Percentiles rank a stretch among this genome's conserved stretches.
phyloP scores from a whole-genome alignment of 2,113 vertebrate species.

The Rhynchopsitta pachyrhyncha region DNA sequence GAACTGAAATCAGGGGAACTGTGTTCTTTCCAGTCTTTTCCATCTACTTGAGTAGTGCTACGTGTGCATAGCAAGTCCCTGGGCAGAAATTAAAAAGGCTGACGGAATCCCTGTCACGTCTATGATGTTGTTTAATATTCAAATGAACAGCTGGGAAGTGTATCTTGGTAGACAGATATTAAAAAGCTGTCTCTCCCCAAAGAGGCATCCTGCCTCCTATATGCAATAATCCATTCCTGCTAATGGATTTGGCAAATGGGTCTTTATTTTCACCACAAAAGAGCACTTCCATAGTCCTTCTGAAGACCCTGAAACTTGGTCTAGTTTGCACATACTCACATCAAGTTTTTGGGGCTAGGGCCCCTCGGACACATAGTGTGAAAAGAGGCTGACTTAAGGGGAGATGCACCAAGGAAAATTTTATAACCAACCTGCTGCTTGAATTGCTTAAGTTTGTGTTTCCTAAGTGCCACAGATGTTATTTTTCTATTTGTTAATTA shows the following conservation, averaged over 20 bases:
- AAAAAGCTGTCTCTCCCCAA: background rate
- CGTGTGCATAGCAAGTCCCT: background rate
- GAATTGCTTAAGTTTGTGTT: background rate
- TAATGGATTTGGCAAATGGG: background rate
- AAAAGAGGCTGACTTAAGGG: background rate
- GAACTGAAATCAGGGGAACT: background rate
- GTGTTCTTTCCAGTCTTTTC: background rate
- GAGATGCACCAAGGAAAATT: background rate
- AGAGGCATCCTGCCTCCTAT: background rate
- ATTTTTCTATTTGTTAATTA: background rate
- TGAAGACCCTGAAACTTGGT: background rate
- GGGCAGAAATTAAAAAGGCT: background rate
- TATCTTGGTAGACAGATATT: background rate
- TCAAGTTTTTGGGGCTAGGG: background rate
- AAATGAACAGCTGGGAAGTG: conserved; percentile 3
- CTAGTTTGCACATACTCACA: background rate
- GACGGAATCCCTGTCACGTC: background rate
- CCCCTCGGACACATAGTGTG: background rate
- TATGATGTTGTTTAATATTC: background rate
- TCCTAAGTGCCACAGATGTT: background rate
- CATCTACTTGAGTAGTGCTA: background rate
- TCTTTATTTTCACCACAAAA: background rate
- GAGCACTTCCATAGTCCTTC: background rate
- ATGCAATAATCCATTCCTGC: background rate
- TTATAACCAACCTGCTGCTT: background rate